Percentiles rank a stretch among this genome's conserved stretches.
Evolutionary conservation across 2,113 vertebrate species (phyloP).

Genomic region (Callithrix jacchus): DNA sequence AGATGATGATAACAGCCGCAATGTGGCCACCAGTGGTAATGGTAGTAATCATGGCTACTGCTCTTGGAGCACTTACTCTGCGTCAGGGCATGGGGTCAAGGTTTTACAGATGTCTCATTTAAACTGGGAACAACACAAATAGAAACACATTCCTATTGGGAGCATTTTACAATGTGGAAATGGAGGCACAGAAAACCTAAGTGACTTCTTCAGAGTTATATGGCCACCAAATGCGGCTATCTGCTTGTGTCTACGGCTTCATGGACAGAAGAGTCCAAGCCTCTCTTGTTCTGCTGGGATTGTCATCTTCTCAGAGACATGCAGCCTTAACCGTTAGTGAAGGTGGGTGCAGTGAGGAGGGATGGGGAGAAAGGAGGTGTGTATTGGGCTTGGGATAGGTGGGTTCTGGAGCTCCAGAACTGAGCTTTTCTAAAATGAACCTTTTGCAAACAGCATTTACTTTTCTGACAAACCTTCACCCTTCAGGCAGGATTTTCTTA

Average conservation of each 20-base stretch:
- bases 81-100: background rate
- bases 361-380: background rate
- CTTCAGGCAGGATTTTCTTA: background rate
- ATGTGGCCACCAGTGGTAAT: too few species aligned
- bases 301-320: background rate
- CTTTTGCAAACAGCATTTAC: background rate
- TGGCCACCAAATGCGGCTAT: background rate
- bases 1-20: background rate
- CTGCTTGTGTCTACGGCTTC: background rate
- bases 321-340: background rate
- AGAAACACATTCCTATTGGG: background rate
- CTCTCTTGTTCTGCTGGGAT: background rate
- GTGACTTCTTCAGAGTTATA: background rate
- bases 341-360: too few species aligned
- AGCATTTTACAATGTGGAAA: too few species aligned
- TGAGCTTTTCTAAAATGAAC: background rate
- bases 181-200: background rate
- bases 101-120: background rate
- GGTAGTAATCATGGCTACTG: background rate
- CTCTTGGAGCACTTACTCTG: background rate
- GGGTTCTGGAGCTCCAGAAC: background rate
- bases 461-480: background rate
- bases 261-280: background rate
- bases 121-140: background rate
- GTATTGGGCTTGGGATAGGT: accelerated